Evolutionary conservation across 2,888 invertebrate species (phyloP), one percentile per base, ranked within the genome.

Genomic region (Hyppa rectilinea): DNA sequence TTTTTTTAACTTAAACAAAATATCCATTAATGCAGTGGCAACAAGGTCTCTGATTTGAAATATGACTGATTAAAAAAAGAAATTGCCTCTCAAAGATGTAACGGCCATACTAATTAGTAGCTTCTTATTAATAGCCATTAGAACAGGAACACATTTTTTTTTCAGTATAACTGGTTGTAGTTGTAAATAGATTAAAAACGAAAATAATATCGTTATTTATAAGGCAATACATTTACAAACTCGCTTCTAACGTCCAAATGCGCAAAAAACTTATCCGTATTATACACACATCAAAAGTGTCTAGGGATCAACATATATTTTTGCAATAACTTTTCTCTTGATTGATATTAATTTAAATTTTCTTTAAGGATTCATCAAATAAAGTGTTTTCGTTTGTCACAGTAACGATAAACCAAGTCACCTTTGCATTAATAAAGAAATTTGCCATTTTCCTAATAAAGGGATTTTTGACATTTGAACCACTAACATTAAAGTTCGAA

Each of bases 201-300:
- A 45, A 52, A 76, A 73, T 76, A 60, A 60, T 78, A 73, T 82
- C 55, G 17, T 68, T 71, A 66, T 77, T 70, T 71, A 75, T 69
- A 75, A 62, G 64, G 55, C 31, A 68, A 58, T 65, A 77, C 10
- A 50, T 79, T 69, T 81, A 80, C 77, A 76, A 85, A 85, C 78
- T 84, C 73, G 63, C 81, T 40, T 63, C 80, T 86, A 86, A 85
- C 75, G 82, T 82, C 70, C 58, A 59, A 78, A 63, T 66, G 82
- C 65, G 87, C 83, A 79, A 89, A 89, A 89, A 88, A 85, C 71
- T 69, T 52, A 77, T 67, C 67, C 60, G 60, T 76, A 71, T 71
- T 69, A 75, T 36, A 47, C n/a, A n/a, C n/a, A n/a, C n/a, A n/a
- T n/a, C n/a, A n/a, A n/a, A n/a, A n/a, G n/a, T n/a, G n/a, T n/a